These are phyloP conservation scores for Troglohyphantes excavatus DNA, from an alignment of 2,888 invertebrate species.

Conservation along the genomic window DNA sequence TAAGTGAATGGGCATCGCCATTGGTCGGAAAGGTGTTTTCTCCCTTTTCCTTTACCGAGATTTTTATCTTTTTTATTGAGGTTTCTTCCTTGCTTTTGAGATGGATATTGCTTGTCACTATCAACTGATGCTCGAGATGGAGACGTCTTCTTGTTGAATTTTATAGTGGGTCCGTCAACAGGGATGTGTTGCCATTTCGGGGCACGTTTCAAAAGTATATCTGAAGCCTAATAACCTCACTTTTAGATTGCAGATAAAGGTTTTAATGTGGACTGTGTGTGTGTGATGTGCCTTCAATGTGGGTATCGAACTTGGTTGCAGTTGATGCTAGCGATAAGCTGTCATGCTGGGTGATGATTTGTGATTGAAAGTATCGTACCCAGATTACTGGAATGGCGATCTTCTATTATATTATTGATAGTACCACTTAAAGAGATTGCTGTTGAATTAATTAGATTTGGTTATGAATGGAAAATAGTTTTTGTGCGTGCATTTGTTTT, in stretches of 20 bases:
- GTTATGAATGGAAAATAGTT: no score
- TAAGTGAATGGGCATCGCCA: slow-evolving; percentile 44
- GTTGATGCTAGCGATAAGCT: no score
- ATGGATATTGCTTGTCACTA: slow-evolving; percentile 35
- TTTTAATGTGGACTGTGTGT: no score
- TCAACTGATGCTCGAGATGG: not conserved
- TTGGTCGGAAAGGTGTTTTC: slow-evolving; percentile 46
- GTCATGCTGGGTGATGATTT: no score
- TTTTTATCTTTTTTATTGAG: slow-evolving; percentile 48
- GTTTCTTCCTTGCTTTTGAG: slow-evolving; percentile 16
- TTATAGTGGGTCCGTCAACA: not conserved
- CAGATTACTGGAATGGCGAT: no score
- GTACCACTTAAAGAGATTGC: no score
- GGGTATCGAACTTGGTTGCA: no score
- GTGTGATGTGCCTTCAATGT: no score
- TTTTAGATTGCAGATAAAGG: not conserved
- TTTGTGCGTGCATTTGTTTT: no score
- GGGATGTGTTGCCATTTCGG: not conserved
- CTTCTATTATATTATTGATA: no score
- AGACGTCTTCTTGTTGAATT: slow-evolving; percentile 36
- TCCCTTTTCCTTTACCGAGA: slow-evolving; percentile 1
- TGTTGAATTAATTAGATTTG: no score
- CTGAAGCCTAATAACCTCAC: not conserved
- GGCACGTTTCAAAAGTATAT: not conserved
- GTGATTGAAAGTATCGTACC: no score